Base-by-base conservation (phyloP, 1,140 invertebrate species). In the Hycleus phaleratus region DNA sequence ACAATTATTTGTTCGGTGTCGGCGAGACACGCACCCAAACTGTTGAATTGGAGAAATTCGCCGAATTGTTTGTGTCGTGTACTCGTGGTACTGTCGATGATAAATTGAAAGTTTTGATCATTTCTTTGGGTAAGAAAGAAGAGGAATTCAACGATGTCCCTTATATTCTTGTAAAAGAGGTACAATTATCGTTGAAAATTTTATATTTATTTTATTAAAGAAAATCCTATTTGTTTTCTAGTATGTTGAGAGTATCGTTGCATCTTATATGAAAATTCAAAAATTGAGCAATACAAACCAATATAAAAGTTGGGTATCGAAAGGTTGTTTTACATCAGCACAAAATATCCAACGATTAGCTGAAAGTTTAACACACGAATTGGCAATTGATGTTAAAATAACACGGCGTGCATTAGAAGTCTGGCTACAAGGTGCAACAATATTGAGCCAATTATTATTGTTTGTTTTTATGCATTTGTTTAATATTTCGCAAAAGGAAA, bases 31-130 rank as follows among this genome's bases (percentile, higher is more conserved):
- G 79, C 62, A 57, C 72, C 8, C 60, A 66, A 0, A 74, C 76
- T 3, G 78, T 79, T 3, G 80, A 81, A 58, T 77, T 82, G 62
- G 79, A 81, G 55, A 64, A 76, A 58, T 82, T 81, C 64, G 81
- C 81, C 3, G 81, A 82, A 61, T 65, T 82, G 0, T 82, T 81
- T 65, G 80, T 82, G 0, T 82, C 75, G 65, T 80, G 80, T 67
- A 79, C 80, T 10, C 72, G 81, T 71, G 81, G 81, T 72, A 79
- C 78, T 1, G 71, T 80, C 0, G 81, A 82, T 58, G 80, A 82
- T 63, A 73, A 79, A 56, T 72, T 81, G 61, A 75, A 74, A 59
- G 77, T 80, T 11, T 71, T 78, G 3, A 75, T 81, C 59, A 78
- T 77, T 59, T 79, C 79, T 54, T 66, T 81, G 7, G 80, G 81